Evolutionary conservation across 2,797 vertebrate genomes (phyloP).

Genomic region (Hylomyscus alleni): DNA sequence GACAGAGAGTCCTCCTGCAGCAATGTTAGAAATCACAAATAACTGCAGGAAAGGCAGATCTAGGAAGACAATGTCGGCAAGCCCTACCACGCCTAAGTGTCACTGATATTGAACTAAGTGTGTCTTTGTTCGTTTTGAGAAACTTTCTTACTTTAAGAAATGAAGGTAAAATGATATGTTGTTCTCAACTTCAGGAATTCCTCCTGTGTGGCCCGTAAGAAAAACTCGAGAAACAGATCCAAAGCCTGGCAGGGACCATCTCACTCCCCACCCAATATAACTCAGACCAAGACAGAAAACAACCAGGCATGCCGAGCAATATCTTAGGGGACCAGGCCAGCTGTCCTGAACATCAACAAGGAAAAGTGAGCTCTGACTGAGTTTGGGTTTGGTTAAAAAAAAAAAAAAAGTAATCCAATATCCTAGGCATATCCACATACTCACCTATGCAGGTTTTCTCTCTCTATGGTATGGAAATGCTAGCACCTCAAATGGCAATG

Average conservation of each 20-base stretch:
- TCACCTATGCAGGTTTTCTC: constrained; percentile 13
- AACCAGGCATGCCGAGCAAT: neutral
- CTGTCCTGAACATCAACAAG: constrained; percentile 21
- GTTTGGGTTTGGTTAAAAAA: neutral
- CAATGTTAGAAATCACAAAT: constrained; percentile 1
- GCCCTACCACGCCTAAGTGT: neutral
- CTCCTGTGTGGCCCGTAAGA: constrained; percentile 27
- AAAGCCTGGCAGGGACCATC: neutral
- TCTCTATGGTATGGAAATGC: neutral
- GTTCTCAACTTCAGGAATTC: constrained; percentile 69
- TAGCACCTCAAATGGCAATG: neutral
- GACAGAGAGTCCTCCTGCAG: constrained; percentile 33
- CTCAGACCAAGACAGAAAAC: constrained; percentile 27
- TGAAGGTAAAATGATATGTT: neutral
- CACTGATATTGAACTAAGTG: constrained; percentile 8
- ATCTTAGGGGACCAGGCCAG: neutral
- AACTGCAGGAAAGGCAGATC: constrained; percentile 38
- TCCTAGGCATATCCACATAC: neutral
- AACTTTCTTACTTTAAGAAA: constrained; percentile 57
- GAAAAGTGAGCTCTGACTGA: constrained; percentile 35
- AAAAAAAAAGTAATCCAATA: neutral
- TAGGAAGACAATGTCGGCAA: neutral
- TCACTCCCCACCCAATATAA: constrained; percentile 27
- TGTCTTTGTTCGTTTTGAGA: constrained; percentile 44
- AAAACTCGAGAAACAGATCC: constrained; percentile 55